Evolutionary conservation across 2,888 invertebrate species (phyloP).

Genomic region (Ophioninae sp.): DNA sequence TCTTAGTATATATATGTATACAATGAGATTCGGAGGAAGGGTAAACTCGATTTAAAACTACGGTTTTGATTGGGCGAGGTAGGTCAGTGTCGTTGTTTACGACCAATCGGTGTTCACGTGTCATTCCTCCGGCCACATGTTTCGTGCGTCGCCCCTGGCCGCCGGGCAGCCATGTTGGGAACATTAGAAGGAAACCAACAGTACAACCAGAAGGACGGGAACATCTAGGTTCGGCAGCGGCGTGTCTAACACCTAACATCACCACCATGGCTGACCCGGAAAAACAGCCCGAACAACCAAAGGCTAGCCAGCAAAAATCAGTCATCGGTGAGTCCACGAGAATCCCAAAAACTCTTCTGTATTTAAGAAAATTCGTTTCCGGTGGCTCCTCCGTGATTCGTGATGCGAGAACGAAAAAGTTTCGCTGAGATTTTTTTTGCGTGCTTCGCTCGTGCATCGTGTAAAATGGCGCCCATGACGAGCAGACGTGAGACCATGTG

Average conservation of each 20-base stretch:
- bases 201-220: constrained; percentile 82
- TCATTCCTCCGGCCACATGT: constrained; percentile 67
- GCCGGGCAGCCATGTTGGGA: constrained; percentile 79
- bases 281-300: constrained; percentile 89
- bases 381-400: background rate
- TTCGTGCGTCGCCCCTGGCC: constrained; percentile 73
- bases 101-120: constrained; percentile 68
- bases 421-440: background rate
- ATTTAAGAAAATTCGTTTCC: background rate
- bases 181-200: constrained; percentile 82
- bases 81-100: constrained; percentile 46
- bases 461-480: constrained; percentile 75
- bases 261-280: constrained; percentile 98
- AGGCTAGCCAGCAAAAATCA: constrained; percentile 91
- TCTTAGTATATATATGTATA: background rate
- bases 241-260: constrained; percentile 83
- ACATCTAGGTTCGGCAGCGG: constrained; percentile 82
- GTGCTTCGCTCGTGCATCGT: constrained; percentile 45
- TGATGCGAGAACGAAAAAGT: background rate
- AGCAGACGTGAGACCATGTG: constrained; percentile 73
- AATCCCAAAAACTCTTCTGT: background rate
- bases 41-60: constrained; percentile 47
- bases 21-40: background rate
- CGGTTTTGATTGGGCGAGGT: constrained; percentile 60
- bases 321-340: constrained; percentile 86